phyloP scores from a whole-genome alignment of 2,888 invertebrate species.

The Nesidiocoris tenuis region DNA sequence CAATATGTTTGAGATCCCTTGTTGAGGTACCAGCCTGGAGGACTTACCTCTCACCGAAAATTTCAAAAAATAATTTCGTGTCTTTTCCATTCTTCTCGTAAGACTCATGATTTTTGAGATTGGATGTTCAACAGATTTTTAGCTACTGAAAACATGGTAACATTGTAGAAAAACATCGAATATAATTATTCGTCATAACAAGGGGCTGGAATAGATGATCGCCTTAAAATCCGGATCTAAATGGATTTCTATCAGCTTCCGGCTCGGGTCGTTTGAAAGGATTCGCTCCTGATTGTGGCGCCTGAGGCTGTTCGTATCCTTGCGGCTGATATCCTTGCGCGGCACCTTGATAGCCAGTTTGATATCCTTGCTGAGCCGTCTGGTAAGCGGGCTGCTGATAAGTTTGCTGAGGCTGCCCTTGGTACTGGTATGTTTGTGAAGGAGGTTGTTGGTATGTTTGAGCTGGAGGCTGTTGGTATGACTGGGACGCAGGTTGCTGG shows the following conservation, averaged over 20 bases:
- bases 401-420: slow-evolving; percentile 52
- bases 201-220: slow-evolving; percentile 30
- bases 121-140: too few species aligned
- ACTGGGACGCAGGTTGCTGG: slow-evolving; percentile 50
- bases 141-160: too few species aligned
- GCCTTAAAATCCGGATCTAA: slow-evolving; percentile 61
- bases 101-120: too few species aligned
- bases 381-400: not conserved
- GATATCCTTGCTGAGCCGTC: slow-evolving; percentile 54
- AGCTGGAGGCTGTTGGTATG: slow-evolving; percentile 49
- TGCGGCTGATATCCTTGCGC: slow-evolving; percentile 26
- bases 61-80: too few species aligned
- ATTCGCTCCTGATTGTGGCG: slow-evolving; percentile 53
- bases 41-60: too few species aligned
- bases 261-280: slow-evolving; percentile 58
- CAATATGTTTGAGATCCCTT: too few species aligned
- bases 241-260: slow-evolving; percentile 66
- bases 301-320: slow-evolving; percentile 48
- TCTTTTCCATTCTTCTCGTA: too few species aligned
- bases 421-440: slow-evolving; percentile 36
- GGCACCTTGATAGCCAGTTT: slow-evolving; percentile 50
- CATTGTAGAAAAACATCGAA: not conserved
- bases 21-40: too few species aligned
- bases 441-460: slow-evolving; percentile 48
- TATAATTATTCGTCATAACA: slow-evolving; percentile 13